Percentiles rank a stretch among this genome's conserved stretches.
These are phyloP conservation scores for Ormyrus thymus DNA, from an alignment of 2,888 invertebrate genomes.

Conservation along the genomic window DNA sequence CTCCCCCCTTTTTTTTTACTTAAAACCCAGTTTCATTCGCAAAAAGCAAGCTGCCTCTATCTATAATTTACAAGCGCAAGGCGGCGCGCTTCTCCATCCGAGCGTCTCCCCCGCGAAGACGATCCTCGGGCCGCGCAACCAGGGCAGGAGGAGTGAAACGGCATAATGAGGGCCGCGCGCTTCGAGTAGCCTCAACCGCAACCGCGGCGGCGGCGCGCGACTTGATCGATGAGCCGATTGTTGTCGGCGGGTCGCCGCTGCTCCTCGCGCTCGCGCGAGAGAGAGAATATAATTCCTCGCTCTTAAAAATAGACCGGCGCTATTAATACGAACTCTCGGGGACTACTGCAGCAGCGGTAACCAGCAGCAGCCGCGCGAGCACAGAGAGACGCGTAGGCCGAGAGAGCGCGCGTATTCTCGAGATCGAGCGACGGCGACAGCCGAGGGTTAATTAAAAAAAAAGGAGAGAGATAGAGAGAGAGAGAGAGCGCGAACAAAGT, in stretches of 20 bases:
- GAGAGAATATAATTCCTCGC: background rate
- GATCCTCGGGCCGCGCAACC: background rate
- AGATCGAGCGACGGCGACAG: slow-evolving; percentile 8
- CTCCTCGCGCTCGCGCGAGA: slow-evolving; percentile 1
- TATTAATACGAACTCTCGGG: slow-evolving; percentile 36
- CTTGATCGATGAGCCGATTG: slow-evolving; percentile 55
- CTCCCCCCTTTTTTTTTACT: background rate
- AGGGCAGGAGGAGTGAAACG: background rate
- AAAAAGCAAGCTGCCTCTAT: background rate
- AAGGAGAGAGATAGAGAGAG: slow-evolving; percentile 1
- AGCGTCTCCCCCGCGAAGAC: too few relatives aligned
- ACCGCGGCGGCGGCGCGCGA: slow-evolving; percentile 6
- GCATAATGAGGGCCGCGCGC: background rate
- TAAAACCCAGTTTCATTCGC: background rate
- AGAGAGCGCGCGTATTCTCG: slow-evolving; percentile 3
- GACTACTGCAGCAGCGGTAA: too few relatives aligned
- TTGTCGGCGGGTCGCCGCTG: slow-evolving; percentile 17
- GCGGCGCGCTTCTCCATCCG: too few relatives aligned
- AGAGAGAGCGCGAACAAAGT: background rate
- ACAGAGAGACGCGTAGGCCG: background rate
- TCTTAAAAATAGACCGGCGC: slow-evolving; percentile 33
- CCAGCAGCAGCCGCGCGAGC: background rate
- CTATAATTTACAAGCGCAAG: too few relatives aligned
- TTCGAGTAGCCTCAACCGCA: too few relatives aligned
- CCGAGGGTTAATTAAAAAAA: slow-evolving; percentile 30